Conservation (phyloP, 37 sponge, comb jelly and placozoan species). For the Halisarca cf. caerulea region DNA sequence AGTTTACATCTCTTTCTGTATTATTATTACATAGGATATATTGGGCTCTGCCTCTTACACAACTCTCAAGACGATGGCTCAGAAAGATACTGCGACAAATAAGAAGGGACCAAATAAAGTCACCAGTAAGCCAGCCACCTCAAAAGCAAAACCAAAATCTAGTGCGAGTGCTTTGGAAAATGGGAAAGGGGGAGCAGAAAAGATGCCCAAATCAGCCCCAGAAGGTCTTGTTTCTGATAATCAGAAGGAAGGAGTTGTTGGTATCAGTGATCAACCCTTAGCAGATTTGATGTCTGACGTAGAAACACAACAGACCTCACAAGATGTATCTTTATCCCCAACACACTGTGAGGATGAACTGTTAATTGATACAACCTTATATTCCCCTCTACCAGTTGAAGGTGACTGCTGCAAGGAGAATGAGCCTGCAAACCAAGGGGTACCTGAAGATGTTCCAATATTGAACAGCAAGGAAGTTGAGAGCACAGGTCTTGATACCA, state of each 20-base stretch:
- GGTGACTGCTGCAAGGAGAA: not conserved
- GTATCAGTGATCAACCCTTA: not conserved
- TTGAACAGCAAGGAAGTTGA: not conserved
- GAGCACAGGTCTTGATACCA: not conserved
- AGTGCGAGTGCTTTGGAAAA: slow-evolving; percentile 22
- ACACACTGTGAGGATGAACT: slow-evolving; percentile 49
- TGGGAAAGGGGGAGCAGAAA: slow-evolving; percentile 41
- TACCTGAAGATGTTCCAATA: not conserved
- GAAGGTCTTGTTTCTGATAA: not conserved
- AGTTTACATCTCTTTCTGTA: no score
- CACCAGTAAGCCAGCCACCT: no score
- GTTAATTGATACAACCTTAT: not conserved
- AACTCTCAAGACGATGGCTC: no score
- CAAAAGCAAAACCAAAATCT: no score
- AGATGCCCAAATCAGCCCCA: slow-evolving; percentile 55
- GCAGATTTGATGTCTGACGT: not conserved
- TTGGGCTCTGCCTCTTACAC: no score
- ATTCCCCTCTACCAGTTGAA: not conserved
- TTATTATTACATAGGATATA: no score
- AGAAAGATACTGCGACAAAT: no score
- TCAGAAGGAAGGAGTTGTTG: not conserved
- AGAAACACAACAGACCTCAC: slow-evolving; percentile 34
- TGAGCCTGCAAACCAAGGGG: not conserved
- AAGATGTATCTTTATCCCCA: slow-evolving; percentile 57
- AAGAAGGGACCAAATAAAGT: no score